Evolutionary conservation across 2,888 invertebrate genomes (phyloP).

Genomic region (Hipparchia sbordonii): DNA sequence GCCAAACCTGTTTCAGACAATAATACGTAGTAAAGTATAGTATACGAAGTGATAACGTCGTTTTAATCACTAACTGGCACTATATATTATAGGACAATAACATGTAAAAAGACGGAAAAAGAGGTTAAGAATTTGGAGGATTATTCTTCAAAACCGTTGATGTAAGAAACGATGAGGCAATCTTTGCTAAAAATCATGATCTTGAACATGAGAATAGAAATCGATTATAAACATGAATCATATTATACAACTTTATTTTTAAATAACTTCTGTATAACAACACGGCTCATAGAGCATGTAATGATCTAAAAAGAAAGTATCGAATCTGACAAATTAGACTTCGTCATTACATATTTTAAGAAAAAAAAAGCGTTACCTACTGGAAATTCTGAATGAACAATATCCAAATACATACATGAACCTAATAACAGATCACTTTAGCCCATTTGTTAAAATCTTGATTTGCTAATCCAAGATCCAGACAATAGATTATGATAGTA

Average conservation of each 20-base stretch:
- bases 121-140: too few species aligned
- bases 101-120: too few species aligned
- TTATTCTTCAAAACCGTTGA: too few species aligned
- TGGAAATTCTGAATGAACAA: not conserved
- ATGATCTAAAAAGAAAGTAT: slow-evolving; percentile 10
- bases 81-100: too few species aligned
- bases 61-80: too few species aligned
- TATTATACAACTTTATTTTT: slow-evolving; percentile 2
- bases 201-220: slow-evolving; percentile 21
- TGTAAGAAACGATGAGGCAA: not conserved
- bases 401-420: not conserved
- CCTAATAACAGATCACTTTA: not conserved
- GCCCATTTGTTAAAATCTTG: too few species aligned
- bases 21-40: too few species aligned
- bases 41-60: too few species aligned
- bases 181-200: slow-evolving; percentile 24
- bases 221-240: slow-evolving; percentile 23
- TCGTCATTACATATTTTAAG: not conserved
- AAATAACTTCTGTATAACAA: not conserved
- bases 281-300: not conserved
- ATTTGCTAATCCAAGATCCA: too few species aligned
- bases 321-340: not conserved
- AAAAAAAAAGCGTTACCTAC: not conserved
- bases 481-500: too few species aligned
- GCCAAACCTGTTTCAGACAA: too few species aligned